phyloP scores from a whole-genome alignment of 2,113 vertebrate genomes.

The Cervus canadensis region DNA sequence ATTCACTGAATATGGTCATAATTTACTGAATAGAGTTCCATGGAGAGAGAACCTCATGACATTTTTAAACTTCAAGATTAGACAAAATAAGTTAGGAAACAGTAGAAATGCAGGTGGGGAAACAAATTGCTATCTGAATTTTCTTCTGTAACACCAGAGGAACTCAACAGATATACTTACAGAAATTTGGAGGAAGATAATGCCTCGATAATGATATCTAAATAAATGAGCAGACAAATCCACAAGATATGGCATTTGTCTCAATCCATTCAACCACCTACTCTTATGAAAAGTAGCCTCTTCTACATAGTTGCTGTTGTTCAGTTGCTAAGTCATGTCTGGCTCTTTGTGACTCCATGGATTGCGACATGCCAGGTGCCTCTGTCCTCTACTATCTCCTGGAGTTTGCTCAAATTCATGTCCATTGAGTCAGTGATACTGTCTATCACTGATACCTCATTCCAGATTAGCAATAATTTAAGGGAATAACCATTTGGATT shows the following conservation, averaged over 20 bases:
- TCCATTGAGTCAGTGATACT: neutral
- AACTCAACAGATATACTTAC: neutral
- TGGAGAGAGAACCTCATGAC: neutral
- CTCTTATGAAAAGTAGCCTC: neutral
- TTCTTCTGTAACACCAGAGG: neutral
- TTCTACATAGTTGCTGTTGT: neutral
- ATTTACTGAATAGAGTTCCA: neutral
- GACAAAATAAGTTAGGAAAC: neutral
- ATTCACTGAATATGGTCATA: neutral
- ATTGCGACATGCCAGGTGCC: fast-evolving
- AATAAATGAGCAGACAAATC: neutral
- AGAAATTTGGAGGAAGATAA: neutral
- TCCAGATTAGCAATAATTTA: neutral
- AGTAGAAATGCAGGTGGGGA: neutral
- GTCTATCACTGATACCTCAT: neutral
- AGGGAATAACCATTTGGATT: neutral
- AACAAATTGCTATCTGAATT: neutral
- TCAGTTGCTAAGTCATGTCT: neutral
- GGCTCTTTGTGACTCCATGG: neutral
- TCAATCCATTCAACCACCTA: neutral
- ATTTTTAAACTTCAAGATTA: neutral
- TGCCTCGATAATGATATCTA: neutral
- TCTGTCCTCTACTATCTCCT: neutral
- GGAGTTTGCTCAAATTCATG: neutral
- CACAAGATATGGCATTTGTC: neutral